A percentile compares a stretch with the other conserved stretches of the same genome.
These are phyloP conservation scores for Callionymus lyra DNA, from an alignment of 2,113 vertebrate genomes.

Conservation along the genomic window DNA sequence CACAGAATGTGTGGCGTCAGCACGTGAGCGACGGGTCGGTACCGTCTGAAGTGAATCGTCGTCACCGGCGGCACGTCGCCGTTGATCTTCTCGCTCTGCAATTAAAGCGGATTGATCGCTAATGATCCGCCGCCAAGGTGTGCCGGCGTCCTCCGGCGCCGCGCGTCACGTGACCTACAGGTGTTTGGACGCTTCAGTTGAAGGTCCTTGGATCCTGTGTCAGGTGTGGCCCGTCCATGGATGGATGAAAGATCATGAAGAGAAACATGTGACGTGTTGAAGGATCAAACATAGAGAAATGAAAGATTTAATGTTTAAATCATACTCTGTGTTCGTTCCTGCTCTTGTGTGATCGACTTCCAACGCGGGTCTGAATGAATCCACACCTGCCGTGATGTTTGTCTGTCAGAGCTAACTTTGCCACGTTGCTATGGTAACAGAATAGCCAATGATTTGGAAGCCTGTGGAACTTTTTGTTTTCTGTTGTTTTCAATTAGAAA, in stretches of 20 bases:
- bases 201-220: too few relatives aligned
- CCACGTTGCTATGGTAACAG: slow-evolving; percentile 74
- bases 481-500: too few relatives aligned
- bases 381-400: too few relatives aligned
- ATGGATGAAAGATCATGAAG: too few relatives aligned
- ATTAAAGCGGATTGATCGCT: slow-evolving; percentile 7
- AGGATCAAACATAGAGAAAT: slow-evolving; percentile 1
- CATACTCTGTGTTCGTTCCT: slow-evolving; percentile 31
- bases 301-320: too few relatives aligned
- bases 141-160: background rate
- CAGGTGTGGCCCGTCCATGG: too few relatives aligned
- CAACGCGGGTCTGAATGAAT: too few relatives aligned
- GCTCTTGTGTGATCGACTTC: slow-evolving; percentile 46
- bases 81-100: background rate
- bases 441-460: slow-evolving; percentile 63
- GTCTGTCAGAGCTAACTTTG: background rate
- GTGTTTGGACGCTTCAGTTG: too few relatives aligned
- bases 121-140: slow-evolving; percentile 3
- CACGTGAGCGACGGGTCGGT: slow-evolving; percentile 8
- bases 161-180: too few relatives aligned
- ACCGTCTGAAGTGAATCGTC: slow-evolving; percentile 10
- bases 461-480: slow-evolving; percentile 41
- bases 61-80: slow-evolving; percentile 1
- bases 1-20: slow-evolving; percentile 33
- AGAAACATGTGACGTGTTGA: too few relatives aligned